These are phyloP conservation scores for Rhea pennata DNA, from an alignment of 2,113 vertebrate genomes.

Conservation along the genomic window DNA sequence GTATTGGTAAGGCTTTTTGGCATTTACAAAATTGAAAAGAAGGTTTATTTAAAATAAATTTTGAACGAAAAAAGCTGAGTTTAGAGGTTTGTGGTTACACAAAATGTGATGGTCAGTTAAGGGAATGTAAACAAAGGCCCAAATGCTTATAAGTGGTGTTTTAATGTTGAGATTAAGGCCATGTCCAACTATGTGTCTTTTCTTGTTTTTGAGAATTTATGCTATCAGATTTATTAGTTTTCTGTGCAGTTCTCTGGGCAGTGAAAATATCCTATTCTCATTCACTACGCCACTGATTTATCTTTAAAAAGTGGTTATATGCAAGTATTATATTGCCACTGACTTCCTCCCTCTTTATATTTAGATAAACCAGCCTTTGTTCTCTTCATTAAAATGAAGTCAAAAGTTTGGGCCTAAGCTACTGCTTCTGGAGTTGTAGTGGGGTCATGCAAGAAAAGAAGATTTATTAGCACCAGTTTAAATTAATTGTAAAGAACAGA, in stretches of 20 bases:
- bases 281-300: background rate
- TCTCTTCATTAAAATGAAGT: conserved; percentile 21
- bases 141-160: background rate
- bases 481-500: conserved; percentile 19
- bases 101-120: background rate
- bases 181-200: background rate
- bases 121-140: background rate
- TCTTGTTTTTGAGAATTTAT: background rate
- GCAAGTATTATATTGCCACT: background rate
- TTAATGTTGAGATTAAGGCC: background rate
- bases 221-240: background rate
- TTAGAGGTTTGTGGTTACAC: background rate
- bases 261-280: background rate
- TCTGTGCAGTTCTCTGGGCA: background rate
- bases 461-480: conserved; percentile 46
- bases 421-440: conserved; percentile 11
- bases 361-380: conserved; percentile 38
- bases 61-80: background rate
- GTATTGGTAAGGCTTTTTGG: background rate
- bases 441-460: background rate
- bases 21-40: background rate
- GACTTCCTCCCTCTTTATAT: conserved; percentile 18
- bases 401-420: conserved; percentile 18
- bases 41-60: background rate
- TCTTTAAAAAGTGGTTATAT: background rate